These are phyloP conservation scores for Picathartes gymnocephalus DNA, from an alignment of 2,113 vertebrate species.

Conservation along the genomic window DNA sequence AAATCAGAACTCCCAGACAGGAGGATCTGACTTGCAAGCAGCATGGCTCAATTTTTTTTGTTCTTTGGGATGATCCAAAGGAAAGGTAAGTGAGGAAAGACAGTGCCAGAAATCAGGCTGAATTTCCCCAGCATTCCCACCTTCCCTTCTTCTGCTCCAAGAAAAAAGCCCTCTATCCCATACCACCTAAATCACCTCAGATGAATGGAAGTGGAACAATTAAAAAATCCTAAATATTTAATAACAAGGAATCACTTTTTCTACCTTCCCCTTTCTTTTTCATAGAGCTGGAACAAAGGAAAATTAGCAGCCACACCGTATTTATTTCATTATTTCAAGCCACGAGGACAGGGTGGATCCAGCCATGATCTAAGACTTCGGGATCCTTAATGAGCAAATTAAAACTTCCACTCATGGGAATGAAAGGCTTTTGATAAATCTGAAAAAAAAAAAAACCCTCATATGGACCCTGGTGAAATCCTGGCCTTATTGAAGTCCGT, in stretches of 20 bases:
- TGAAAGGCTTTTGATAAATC: not conserved
- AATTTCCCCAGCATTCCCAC: not conserved
- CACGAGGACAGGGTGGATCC: not conserved
- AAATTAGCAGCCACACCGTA: not conserved
- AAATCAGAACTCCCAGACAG: not conserved
- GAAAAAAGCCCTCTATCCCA: not conserved
- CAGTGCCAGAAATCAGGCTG: not conserved
- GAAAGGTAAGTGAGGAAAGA: not conserved
- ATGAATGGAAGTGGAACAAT: not conserved
- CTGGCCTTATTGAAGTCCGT: not conserved
- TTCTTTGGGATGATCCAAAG: not conserved
- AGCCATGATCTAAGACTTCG: not conserved
- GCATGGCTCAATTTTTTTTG: not conserved
- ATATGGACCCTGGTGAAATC: not conserved
- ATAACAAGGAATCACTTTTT: not conserved
- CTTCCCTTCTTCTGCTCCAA: not conserved
- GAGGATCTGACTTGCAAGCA: not conserved
- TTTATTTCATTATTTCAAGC: not conserved
- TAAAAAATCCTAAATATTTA: not conserved
- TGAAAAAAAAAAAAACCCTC: not conserved
- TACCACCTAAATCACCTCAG: not conserved
- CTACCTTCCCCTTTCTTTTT: not conserved
- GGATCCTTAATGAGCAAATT: not conserved
- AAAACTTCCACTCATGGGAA: not conserved
- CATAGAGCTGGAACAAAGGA: not conserved